phyloP scores from a whole-genome alignment of 1,140 invertebrate genomes.

The Drosophila orena region DNA sequence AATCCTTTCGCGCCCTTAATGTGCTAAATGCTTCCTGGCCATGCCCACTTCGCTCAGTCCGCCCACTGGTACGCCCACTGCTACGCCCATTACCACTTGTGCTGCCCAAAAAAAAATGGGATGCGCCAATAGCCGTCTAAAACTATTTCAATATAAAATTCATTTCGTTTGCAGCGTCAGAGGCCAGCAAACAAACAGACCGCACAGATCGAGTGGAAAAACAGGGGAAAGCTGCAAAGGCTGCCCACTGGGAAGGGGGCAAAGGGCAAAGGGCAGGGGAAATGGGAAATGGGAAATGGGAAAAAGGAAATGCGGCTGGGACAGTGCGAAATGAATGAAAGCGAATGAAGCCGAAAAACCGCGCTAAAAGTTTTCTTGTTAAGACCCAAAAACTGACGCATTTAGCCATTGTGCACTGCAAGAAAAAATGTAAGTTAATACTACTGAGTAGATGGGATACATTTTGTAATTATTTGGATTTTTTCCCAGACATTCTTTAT shows the following conservation, averaged over 20 bases:
- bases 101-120: not conserved
- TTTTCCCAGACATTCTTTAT: too few relatives aligned
- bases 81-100: not conserved
- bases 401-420: not conserved
- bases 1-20: conserved; percentile 36
- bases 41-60: conserved; percentile 23
- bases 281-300: not conserved
- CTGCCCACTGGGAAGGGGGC: not conserved
- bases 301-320: not conserved
- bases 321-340: conserved; percentile 65
- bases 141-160: conserved; percentile 83
- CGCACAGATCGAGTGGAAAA: conserved; percentile 24
- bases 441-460: not conserved
- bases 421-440: not conserved
- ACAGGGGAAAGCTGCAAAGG: not conserved
- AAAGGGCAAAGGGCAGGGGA: not conserved
- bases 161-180: conserved; percentile 65
- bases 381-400: conserved; percentile 47
- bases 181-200: conserved; percentile 32
- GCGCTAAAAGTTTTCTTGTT: conserved; percentile 68
- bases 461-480: not conserved
- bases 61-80: conserved; percentile 8
- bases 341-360: conserved; percentile 65
- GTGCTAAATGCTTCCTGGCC: conserved; percentile 16
- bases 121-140: conserved; percentile 61